Evolutionary conservation across 1,140 invertebrate species (phyloP).

Genomic region (Polyergus mexicanus): DNA sequence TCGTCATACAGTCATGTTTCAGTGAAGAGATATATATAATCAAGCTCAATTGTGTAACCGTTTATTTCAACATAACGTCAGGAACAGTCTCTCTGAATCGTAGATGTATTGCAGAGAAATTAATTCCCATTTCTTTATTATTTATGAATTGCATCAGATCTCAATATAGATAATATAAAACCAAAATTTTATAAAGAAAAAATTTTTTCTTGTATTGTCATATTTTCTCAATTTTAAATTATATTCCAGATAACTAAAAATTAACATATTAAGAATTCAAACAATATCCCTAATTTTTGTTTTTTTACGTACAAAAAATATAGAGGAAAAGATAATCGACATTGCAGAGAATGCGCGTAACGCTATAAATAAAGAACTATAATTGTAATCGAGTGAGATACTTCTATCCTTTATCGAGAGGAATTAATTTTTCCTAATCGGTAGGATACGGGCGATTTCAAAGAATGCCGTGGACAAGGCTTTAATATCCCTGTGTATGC

Average conservation of each 20-base stretch:
- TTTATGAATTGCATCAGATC: not conserved
- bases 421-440: slow-evolving; percentile 10
- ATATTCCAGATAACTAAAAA: not conserved
- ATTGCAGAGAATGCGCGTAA: too few species aligned
- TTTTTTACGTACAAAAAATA: not conserved
- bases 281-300: not conserved
- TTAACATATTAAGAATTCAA: not conserved
- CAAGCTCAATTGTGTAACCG: slow-evolving; percentile 30
- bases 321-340: not conserved
- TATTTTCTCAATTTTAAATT: not conserved
- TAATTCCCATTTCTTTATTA: not conserved
- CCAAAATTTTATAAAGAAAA: not conserved
- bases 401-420: not conserved
- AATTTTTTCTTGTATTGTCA: not conserved
- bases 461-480: not conserved
- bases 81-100: slow-evolving; percentile 3
- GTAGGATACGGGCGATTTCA: slow-evolving; percentile 2
- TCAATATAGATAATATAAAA: not conserved
- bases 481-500: not conserved
- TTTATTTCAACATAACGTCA: not conserved
- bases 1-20: slow-evolving; percentile 3
- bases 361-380: slow-evolving; percentile 14
- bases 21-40: slow-evolving; percentile 13
- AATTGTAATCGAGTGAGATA: not conserved
- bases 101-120: not conserved